A percentile compares a stretch with the other conserved stretches of the same genome.
Conservation (phyloP, 2,888 invertebrate genomes). For the Halictus quadricinctus region DNA sequence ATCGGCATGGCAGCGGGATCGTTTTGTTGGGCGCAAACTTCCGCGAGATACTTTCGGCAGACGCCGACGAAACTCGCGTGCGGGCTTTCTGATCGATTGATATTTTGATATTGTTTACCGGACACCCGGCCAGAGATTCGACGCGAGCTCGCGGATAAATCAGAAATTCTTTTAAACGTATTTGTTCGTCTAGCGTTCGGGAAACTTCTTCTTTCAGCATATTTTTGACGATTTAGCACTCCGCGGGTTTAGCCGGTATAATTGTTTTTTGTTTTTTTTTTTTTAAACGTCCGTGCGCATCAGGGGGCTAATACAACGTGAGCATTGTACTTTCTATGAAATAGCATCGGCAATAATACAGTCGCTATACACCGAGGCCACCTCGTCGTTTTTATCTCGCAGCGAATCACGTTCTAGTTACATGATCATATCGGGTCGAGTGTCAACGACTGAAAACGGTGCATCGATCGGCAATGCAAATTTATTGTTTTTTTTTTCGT, state of each 20-base stretch:
- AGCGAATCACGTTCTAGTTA: neutral
- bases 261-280: neutral
- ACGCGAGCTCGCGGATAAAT: neutral
- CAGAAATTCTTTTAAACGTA: slow-evolving; percentile 13
- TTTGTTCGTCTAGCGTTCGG: neutral
- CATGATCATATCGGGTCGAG: neutral
- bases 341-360: neutral
- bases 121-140: neutral
- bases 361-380: neutral
- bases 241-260: neutral
- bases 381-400: neutral
- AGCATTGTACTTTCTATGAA: neutral
- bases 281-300: neutral
- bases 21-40: slow-evolving; percentile 44
- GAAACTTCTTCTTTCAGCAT: neutral
- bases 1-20: neutral
- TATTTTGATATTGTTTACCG: slow-evolving; percentile 50
- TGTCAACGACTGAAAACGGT: neutral
- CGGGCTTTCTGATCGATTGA: slow-evolving; percentile 39
- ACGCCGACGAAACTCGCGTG: slow-evolving; percentile 24
- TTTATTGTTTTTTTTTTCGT: slow-evolving; percentile 4
- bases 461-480: neutral
- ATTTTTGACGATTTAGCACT: neutral
- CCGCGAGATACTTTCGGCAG: slow-evolving; percentile 29
- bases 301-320: no score